Conservation (phyloP, 1,140 invertebrate genomes). For the Scaptomyza graminum region DNA sequence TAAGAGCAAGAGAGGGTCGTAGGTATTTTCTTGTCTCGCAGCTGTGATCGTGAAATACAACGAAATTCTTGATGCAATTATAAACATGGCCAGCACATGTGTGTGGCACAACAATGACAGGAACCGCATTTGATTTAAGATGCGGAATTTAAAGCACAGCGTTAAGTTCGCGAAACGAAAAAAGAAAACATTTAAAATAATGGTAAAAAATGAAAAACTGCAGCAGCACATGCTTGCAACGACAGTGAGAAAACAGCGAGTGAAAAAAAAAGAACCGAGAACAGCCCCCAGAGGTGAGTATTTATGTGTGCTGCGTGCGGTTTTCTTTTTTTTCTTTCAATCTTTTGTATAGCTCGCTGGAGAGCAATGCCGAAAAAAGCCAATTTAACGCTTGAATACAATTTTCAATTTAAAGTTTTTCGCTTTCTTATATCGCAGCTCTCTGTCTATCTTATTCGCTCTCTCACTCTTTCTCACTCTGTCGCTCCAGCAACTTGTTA, state of each 20-base stretch:
- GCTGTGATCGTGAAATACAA: constrained; percentile 20
- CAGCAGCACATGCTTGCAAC: constrained; percentile 15
- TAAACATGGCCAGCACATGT: constrained; percentile 34
- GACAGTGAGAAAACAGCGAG: constrained; percentile 8
- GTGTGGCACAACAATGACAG: constrained; percentile 25
- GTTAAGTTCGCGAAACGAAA: neutral
- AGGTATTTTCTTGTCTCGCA: neutral
- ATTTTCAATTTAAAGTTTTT: constrained; percentile 82
- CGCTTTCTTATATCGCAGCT: constrained; percentile 62
- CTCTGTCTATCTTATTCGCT: constrained; percentile 2
- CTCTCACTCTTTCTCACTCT: neutral
- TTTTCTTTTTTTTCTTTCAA: constrained; percentile 21
- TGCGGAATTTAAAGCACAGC: constrained; percentile 14
- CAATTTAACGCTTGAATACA: constrained; percentile 82
- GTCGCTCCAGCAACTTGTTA: constrained; percentile 41
- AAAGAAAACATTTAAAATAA: constrained; percentile 3
- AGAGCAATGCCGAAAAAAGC: constrained; percentile 67
- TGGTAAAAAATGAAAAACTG: constrained; percentile 12
- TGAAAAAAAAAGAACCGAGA: neutral
- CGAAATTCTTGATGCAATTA: constrained; percentile 40
- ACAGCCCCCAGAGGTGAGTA: constrained; percentile 16
- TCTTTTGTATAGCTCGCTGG: constrained; percentile 19
- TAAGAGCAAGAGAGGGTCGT: neutral
- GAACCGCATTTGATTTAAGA: constrained; percentile 22
- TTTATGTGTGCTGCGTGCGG: constrained; percentile 54